These are phyloP conservation scores for Porites evermanni DNA, from an alignment of 92 coral and sea anemone genomes.

Conservation along the genomic window DNA sequence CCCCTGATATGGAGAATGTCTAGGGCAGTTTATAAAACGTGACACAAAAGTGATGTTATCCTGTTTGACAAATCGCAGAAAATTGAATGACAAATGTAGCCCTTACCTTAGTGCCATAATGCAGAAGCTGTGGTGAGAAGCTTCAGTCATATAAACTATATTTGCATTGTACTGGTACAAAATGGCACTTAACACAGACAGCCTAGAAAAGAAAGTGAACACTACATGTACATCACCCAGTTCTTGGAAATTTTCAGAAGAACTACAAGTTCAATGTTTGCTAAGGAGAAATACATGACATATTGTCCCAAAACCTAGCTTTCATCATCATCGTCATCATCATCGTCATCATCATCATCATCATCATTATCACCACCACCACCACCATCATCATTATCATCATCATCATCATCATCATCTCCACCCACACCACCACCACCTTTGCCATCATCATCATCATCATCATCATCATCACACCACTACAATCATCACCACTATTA, in stretches of 20 bases:
- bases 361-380: too few relatives aligned
- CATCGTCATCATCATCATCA: not conserved
- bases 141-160: constrained; percentile 87
- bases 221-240: not conserved
- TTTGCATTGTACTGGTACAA: constrained; percentile 84
- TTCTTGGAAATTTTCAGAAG: too few relatives aligned
- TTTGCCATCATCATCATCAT: too few relatives aligned
- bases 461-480: too few relatives aligned
- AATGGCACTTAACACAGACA: constrained; percentile 81
- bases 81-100: not conserved
- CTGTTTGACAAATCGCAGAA: not conserved
- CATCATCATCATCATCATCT: too few relatives aligned
- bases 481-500: too few relatives aligned
- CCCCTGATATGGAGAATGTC: too few relatives aligned
- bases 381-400: too few relatives aligned
- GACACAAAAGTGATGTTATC: too few relatives aligned
- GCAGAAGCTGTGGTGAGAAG: constrained; percentile 90
- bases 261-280: too few relatives aligned
- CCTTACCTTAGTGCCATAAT: constrained; percentile 89
- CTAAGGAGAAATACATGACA: not conserved
- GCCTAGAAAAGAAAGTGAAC: constrained; percentile 48
- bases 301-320: not conserved
- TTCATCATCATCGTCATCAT: not conserved
- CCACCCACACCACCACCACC: too few relatives aligned
- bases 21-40: too few relatives aligned